These are phyloP conservation scores for Neotragus moschatus DNA, from an alignment of 2,113 vertebrate genomes.

Conservation along the genomic window DNA sequence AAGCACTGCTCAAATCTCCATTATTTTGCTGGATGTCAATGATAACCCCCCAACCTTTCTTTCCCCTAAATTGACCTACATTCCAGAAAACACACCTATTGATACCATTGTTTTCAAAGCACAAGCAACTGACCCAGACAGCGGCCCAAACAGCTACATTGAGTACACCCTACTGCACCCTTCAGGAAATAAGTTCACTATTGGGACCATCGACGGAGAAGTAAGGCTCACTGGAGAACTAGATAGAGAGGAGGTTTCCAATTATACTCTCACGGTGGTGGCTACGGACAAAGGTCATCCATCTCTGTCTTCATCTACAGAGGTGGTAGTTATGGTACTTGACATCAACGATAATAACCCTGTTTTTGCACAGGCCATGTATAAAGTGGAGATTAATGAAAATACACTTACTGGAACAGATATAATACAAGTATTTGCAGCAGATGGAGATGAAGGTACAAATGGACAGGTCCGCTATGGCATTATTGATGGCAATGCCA, in stretches of 20 bases:
- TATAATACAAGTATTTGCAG: slow-evolving; percentile 88
- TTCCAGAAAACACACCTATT: slow-evolving; percentile 93
- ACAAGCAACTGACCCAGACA: slow-evolving; percentile 90
- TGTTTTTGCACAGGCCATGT: slow-evolving; percentile 88
- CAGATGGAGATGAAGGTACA: slow-evolving; percentile 90
- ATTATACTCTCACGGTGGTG: slow-evolving; percentile 91
- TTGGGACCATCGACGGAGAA: slow-evolving; percentile 90
- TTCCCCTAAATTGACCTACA: slow-evolving; percentile 90
- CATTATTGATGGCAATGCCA: slow-evolving; percentile 81
- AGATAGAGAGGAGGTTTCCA: slow-evolving; percentile 91
- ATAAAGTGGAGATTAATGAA: slow-evolving; percentile 91
- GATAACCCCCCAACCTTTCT: slow-evolving; percentile 92
- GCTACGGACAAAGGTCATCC: slow-evolving; percentile 96
- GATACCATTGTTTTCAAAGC: slow-evolving; percentile 92
- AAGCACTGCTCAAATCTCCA: slow-evolving; percentile 93
- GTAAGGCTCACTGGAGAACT: slow-evolving; percentile 90
- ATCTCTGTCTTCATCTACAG: slow-evolving; percentile 86
- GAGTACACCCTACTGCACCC: slow-evolving; percentile 90
- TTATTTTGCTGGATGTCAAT: slow-evolving; percentile 95
- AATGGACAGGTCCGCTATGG: slow-evolving; percentile 95
- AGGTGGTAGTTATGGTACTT: slow-evolving; percentile 90
- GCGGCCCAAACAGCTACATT: slow-evolving; percentile 96
- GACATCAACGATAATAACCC: slow-evolving; percentile 97
- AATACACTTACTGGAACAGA: slow-evolving; percentile 90
- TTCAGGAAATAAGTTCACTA: slow-evolving; percentile 87